Evolutionary conservation across 2,888 invertebrate genomes (phyloP), one percentile per base, ranked within the genome.

Genomic region (Vandiemenella viatica): DNA sequence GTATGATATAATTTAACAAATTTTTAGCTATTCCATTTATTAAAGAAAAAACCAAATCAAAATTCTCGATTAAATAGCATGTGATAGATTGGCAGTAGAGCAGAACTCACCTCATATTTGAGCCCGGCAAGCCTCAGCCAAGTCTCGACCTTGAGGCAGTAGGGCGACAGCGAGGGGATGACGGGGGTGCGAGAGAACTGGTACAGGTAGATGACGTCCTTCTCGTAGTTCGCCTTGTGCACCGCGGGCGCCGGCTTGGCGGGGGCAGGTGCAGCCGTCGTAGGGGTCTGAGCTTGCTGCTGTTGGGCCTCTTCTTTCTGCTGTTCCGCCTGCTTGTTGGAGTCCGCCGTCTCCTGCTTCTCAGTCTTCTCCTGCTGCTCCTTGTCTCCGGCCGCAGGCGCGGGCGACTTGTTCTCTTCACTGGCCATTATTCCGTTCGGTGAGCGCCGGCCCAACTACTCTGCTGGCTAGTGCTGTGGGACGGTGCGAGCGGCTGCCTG

Each of bases 91-190:
- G n/a, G n/a, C n/a, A n/a, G n/a, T n/a, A n/a, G n/a, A n/a, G n/a
- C n/a, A n/a, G 17, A 17, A 67, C 80, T 77, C 72, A 92, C 92
- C 88, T 92, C 91, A 71, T 92, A 93, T 72, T 87, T 89, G 67
- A 92, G 76, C 65, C 84, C 88, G 63, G 84, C 82, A 61, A 93
- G 77, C 65, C 93, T 79, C 58, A 95, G 76, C 90, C 91, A 93
- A 62, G 92, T 90, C 75, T 95, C 93, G 61, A 92, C 87, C 77
- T 93, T 93, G 66, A 93, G 78, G 72, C 90, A 91, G 69, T 85
- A 92, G 51, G 91, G 89, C 58, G 91, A 92, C 60, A 89, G 74
- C 54, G 91, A 90, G 52, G 92, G 92, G 64, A 92, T 73, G 65
- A 86, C 73, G 58, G 90, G 87, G 58, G 89, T 89, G 64, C 93